These are phyloP conservation scores for Mastomys natalensis DNA, from an alignment of 2,113 vertebrate genomes.

Conservation along the genomic window DNA sequence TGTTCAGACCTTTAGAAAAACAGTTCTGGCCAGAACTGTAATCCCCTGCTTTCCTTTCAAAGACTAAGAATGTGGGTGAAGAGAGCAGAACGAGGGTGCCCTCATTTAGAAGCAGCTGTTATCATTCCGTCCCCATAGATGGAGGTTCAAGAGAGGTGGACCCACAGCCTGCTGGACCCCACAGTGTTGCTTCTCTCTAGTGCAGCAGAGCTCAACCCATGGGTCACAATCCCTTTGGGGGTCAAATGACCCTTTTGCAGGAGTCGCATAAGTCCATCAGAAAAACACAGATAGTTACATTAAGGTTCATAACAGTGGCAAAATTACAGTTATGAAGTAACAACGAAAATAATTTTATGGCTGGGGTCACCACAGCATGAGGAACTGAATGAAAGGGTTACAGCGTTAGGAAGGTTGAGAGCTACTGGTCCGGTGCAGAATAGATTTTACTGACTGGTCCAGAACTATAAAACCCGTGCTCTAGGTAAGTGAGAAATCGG, in stretches of 20 bases:
- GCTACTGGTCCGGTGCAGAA: background rate
- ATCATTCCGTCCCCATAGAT: background rate
- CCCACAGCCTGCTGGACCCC: background rate
- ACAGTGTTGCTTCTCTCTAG: background rate
- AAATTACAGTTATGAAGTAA: background rate
- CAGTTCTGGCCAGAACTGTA: background rate
- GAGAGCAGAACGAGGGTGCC: background rate
- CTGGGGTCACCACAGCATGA: background rate
- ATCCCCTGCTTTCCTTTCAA: slow-evolving; percentile 23
- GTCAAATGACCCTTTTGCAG: background rate
- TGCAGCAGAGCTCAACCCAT: background rate
- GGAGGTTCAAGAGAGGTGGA: background rate
- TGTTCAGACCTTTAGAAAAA: slow-evolving; percentile 40
- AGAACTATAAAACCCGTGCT: background rate
- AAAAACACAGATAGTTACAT: background rate
- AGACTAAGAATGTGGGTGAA: slow-evolving; percentile 1
- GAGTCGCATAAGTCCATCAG: background rate
- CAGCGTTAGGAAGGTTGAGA: background rate
- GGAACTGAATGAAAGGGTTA: background rate
- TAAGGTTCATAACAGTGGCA: background rate
- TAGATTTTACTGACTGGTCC: background rate
- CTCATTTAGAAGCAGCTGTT: slow-evolving; percentile 7
- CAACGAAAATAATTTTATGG: background rate
- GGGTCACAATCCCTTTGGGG: background rate
- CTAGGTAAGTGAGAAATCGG: background rate